Conservation (phyloP, 1,140 invertebrate species). For the Oncopodura yosiiana region DNA sequence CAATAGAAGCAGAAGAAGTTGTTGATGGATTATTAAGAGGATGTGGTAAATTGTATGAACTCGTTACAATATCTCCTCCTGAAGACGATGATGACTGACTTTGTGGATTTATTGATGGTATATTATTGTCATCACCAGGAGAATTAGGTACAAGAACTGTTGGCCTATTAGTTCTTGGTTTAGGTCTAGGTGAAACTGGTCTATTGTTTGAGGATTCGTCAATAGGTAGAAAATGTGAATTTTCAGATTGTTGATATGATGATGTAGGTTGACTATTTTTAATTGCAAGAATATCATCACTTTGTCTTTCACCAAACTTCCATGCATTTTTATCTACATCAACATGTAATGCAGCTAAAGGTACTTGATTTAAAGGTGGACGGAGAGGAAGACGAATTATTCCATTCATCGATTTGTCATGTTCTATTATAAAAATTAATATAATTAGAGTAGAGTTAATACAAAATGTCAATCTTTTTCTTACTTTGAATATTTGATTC, state of each 20-base stretch:
- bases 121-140: not conserved
- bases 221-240: too few relatives aligned
- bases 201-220: too few relatives aligned
- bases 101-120: not conserved
- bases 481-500: too few relatives aligned
- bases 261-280: too few relatives aligned
- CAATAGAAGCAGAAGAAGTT: constrained; percentile 3
- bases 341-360: too few relatives aligned
- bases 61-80: constrained; percentile 4
- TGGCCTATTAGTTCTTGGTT: not conserved
- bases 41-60: constrained; percentile 15
- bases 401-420: not conserved
- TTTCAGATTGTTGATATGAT: too few relatives aligned
- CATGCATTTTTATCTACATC: not conserved
- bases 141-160: not conserved
- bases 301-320: not conserved
- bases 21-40: constrained; percentile 5
- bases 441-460: not conserved
- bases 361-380: too few relatives aligned
- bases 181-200: not conserved
- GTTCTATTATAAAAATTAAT: not conserved
- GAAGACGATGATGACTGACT: not conserved
- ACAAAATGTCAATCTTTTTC: too few relatives aligned
- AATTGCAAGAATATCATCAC: not conserved
- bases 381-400: too few relatives aligned